Percentiles rank a stretch among this genome's conserved stretches.
Conservation (phyloP, 2,888 invertebrate species). For the Tipula lateralis region DNA sequence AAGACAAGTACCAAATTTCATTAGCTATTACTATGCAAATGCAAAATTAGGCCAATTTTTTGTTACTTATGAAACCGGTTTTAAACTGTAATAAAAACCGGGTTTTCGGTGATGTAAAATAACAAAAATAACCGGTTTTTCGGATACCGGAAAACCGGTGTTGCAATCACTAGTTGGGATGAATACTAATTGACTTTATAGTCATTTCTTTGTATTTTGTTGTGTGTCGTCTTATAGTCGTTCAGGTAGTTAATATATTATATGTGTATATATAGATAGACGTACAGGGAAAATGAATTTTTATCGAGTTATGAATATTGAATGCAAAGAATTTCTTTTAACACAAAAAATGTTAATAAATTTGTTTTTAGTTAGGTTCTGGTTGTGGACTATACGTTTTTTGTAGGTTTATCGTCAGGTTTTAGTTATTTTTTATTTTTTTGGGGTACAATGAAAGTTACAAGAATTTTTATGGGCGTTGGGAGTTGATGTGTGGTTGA, state of each 20-base stretch:
- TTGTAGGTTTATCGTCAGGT: too few species aligned
- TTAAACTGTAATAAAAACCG: too few species aligned
- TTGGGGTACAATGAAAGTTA: neutral
- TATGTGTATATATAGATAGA: neutral
- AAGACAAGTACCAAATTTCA: too few species aligned
- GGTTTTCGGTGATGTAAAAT: too few species aligned
- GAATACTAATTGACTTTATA: conserved; percentile 15
- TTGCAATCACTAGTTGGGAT: too few species aligned
- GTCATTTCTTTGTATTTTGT: neutral
- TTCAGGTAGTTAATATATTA: neutral
- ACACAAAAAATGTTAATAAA: neutral
- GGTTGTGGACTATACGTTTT: neutral
- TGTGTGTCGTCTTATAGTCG: neutral
- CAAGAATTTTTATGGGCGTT: neutral
- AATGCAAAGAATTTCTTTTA: neutral
- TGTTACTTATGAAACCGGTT: too few species aligned
- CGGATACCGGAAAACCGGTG: too few species aligned
- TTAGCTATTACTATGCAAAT: too few species aligned
- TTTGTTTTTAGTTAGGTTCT: neutral
- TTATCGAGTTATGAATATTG: neutral
- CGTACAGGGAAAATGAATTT: neutral
- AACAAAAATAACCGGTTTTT: too few species aligned
- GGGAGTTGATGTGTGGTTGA: too few species aligned
- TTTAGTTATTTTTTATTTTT: too few species aligned
- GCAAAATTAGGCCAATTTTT: too few species aligned